Base-by-base conservation (phyloP, 2,888 invertebrate genomes). In the Melanophora roralis region DNA sequence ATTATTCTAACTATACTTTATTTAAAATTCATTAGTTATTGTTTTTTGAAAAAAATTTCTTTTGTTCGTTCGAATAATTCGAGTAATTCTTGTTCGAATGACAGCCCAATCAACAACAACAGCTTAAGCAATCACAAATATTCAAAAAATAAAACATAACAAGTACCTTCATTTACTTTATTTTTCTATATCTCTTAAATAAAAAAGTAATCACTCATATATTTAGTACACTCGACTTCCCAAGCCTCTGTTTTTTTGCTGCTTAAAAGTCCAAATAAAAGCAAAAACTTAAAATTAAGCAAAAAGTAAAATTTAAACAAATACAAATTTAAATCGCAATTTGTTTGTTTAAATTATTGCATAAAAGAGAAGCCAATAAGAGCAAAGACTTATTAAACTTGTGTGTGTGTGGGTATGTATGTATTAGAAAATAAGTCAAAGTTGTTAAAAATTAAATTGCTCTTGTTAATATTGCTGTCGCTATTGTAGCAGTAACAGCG, bases 71-170 rank as follows among this genome's bases (percentile, higher is more conserved):
- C n/a, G n/a, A n/a, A n/a, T n/a, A n/a, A n/a, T n/a, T n/a, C n/a
- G n/a, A n/a, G n/a, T n/a, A n/a, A n/a, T n/a, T n/a, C n/a, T n/a
- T n/a, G n/a, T n/a, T n/a, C n/a, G n/a, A 60, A 47, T 64, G 36
- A 21, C 47, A 64, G 6, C 7, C 36, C 3, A n/a, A 38, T 36
- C 23, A 38, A 21, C 16, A 55, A 62, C 21, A 74, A 27, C 16
- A 38, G 34, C 14, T 32, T 64, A 53, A 19, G 64, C 65, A 38
- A 74, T 74, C 64, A 74, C 68, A 74, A 74, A 78, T 73, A 49
- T 73, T 60, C 55, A 72, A 43, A 67, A 47, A 57, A 68, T 62
- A 73, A n/a, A n/a, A 68, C 57, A 34, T 65, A 34, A 14, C 16
- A 43, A 43, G 62, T 69, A 64, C 45, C 38, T 51, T 53, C 51